Percentiles rank a stretch among this genome's conserved stretches.
phyloP scores from a whole-genome alignment of 2,888 invertebrate genomes.

The Dynastes hyllus region DNA sequence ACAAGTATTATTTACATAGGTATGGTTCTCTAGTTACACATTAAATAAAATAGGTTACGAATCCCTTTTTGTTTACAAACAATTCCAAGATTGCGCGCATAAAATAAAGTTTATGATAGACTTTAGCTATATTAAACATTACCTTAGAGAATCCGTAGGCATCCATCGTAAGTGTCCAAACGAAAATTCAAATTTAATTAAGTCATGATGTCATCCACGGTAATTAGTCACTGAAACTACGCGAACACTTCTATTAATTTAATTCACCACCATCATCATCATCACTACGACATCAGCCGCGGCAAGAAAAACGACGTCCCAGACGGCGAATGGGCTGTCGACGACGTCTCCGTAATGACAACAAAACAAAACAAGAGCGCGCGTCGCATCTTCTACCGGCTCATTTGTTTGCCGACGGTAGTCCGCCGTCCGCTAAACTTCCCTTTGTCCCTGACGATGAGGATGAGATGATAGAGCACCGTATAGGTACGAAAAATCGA shows the following conservation, averaged over 20 bases:
- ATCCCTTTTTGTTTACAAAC: too few relatives aligned
- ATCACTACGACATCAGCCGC: conserved; percentile 8
- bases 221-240: conserved; percentile 38
- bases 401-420: conserved; percentile 43
- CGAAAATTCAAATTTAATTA: conserved; percentile 45
- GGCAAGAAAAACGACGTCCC: conserved; percentile 1
- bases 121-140: conserved; percentile 12
- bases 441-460: conserved; percentile 14
- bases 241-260: conserved; percentile 9
- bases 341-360: conserved; percentile 7
- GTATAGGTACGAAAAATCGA: conserved; percentile 37
- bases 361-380: conserved; percentile 36
- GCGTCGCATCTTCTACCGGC: conserved; percentile 31
- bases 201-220: conserved; percentile 53
- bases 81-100: too few relatives aligned
- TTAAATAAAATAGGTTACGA: too few relatives aligned
- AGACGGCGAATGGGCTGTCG: conserved; percentile 16
- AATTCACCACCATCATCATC: conserved; percentile 1
- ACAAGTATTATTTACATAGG: too few relatives aligned
- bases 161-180: conserved; percentile 51
- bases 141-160: conserved; percentile 48
- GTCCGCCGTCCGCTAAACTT: conserved; percentile 29
- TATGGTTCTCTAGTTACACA: too few relatives aligned
- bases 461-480: conserved; percentile 8
- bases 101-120: too few relatives aligned